Conservation (phyloP, 2,888 invertebrate genomes). For the Lasioglossum figueresi region DNA sequence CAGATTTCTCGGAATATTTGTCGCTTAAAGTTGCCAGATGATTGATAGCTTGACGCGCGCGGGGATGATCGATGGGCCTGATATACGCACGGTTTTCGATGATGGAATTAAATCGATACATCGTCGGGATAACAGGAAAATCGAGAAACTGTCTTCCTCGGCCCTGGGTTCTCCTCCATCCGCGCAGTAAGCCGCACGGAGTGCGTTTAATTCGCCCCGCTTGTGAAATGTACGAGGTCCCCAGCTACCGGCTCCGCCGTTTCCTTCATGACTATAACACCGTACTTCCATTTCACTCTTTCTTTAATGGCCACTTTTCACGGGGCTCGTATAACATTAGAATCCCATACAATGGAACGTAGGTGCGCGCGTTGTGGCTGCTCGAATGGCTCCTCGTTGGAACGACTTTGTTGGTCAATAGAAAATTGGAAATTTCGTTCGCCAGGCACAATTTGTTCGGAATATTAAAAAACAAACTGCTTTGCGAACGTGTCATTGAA, state of each 20-base stretch:
- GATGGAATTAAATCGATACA: slow-evolving; percentile 51
- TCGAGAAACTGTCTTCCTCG: slow-evolving; percentile 38
- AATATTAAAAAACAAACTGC: neutral
- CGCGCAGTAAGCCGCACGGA: slow-evolving; percentile 45
- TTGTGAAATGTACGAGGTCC: slow-evolving; percentile 55
- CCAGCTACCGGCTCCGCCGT: slow-evolving; percentile 6
- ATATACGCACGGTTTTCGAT: slow-evolving; percentile 20
- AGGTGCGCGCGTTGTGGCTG: slow-evolving; percentile 29
- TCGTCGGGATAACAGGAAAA: slow-evolving; percentile 46
- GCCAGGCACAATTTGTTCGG: neutral
- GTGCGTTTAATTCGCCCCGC: slow-evolving; percentile 63
- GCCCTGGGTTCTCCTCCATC: neutral
- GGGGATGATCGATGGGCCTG: slow-evolving; percentile 33
- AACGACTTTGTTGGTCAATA: neutral
- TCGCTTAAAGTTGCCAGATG: slow-evolving; percentile 27
- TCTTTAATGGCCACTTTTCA: slow-evolving; percentile 71
- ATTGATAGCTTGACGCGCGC: slow-evolving; percentile 29
- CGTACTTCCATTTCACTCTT: slow-evolving; percentile 48
- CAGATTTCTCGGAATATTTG: slow-evolving; percentile 32
- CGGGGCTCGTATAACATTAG: slow-evolving; percentile 69
- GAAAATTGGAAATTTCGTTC: slow-evolving; percentile 1
- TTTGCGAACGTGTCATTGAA: neutral
- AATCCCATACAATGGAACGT: slow-evolving; percentile 56
- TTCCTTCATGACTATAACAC: slow-evolving; percentile 27
- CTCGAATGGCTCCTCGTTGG: slow-evolving; percentile 3